phyloP scores from a whole-genome alignment of 2,113 vertebrate species.

The Zapus hudsonius region DNA sequence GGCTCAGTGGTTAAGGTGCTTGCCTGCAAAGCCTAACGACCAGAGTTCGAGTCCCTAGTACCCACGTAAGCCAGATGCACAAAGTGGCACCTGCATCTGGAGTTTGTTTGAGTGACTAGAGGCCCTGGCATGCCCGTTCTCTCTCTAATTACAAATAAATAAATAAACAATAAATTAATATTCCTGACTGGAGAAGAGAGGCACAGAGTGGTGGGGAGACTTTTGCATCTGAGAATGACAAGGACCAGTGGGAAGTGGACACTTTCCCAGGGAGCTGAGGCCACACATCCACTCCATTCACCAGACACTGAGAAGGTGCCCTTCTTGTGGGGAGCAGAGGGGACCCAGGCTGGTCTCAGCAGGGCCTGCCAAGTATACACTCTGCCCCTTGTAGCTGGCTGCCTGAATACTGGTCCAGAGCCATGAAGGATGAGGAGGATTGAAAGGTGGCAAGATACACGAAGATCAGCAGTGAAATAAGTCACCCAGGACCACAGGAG shows the following conservation, averaged over 20 bases:
- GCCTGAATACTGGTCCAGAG: neutral
- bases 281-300: neutral
- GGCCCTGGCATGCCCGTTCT: no score
- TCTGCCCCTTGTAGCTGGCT: neutral
- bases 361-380: no score
- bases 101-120: no score
- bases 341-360: neutral
- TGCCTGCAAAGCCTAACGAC: no score
- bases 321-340: no score
- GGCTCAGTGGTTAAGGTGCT: no score
- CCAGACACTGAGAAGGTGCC: neutral
- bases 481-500: accelerated
- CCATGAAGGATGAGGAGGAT: neutral
- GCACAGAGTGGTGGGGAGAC: accelerated
- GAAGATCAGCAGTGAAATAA: accelerated
- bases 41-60: no score
- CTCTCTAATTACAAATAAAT: no score
- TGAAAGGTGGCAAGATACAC: neutral
- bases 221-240: neutral
- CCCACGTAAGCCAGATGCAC: no score
- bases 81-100: no score
- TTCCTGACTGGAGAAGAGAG: neutral
- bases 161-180: neutral
- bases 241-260: neutral
- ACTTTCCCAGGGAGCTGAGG: neutral